phyloP scores from a whole-genome alignment of 2,797 vertebrate species.

The Eidolon dupreanum region DNA sequence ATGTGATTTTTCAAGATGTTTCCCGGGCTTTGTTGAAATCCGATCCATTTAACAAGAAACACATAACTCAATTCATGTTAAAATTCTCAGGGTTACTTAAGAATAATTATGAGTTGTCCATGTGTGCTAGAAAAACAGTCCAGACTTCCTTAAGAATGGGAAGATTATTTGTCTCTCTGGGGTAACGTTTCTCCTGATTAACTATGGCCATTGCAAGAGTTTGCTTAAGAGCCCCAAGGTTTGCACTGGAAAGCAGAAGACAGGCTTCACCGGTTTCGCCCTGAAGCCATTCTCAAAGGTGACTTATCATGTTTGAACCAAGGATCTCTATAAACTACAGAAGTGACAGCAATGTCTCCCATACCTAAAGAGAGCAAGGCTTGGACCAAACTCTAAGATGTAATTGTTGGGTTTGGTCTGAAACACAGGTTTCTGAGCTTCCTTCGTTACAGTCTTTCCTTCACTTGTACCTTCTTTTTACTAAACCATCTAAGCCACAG shows the following conservation, averaged over 20 bases:
- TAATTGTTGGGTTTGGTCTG: neutral
- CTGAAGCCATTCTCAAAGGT: neutral
- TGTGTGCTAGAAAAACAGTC: conserved; percentile 85
- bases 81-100: conserved; percentile 87
- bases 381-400: neutral
- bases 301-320: conserved; percentile 49
- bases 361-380: neutral
- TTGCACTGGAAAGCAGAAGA: conserved; percentile 36
- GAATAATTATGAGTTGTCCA: conserved; percentile 88
- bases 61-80: conserved; percentile 89
- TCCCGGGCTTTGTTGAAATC: conserved; percentile 89
- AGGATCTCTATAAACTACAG: conserved; percentile 12
- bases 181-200: conserved; percentile 56
- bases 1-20: conserved; percentile 91
- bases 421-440: neutral
- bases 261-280: neutral
- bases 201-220: neutral
- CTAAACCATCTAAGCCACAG: conserved; percentile 30
- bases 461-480: neutral
- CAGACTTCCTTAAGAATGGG: conserved; percentile 80
- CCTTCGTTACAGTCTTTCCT: conserved; percentile 40
- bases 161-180: conserved; percentile 80
- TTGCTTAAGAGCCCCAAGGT: conserved; percentile 4
- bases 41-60: conserved; percentile 89
- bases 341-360: conserved; percentile 24